Base-by-base conservation (phyloP, 2,888 invertebrate genomes). In the Toxonevra muliebris region DNA sequence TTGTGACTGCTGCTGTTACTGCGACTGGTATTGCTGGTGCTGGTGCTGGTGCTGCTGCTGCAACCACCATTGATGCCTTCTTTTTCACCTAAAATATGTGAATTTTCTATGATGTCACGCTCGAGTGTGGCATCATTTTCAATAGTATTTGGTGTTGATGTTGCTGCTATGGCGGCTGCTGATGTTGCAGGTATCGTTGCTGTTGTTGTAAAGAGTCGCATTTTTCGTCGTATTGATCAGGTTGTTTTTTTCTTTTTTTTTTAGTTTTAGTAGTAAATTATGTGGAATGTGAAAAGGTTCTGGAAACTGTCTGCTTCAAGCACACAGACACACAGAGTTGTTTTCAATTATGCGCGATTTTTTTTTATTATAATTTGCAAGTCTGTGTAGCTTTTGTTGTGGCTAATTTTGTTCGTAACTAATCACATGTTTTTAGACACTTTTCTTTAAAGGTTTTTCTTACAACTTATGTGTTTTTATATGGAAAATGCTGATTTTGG, bases 41-140 rank as follows among this genome's bases (percentile, higher is more conserved):
- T 10, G 8, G 41, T 55, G 69, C 45, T 59, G 58, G 17, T 58
- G 59, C 48, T 30, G 15, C 45, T 5, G 17, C 53, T 19, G 45
- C 12, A 40, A 50, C 50, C 30, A 30, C 30, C 13, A 40, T 40
- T 57, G n/a, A 20, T 7, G 20, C 19, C 50, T n/a, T n/a, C 15
- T 19, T 19, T 12, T n/a, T 17, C 67, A 59, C 66, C 19, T 66
- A 71, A 71, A 12, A 71, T 65, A 61, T 73, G 73, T 59, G 70
- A 66, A 45, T 73, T 73, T 60, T 71, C 71, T 60, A 72, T 71
- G 15, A 68, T 66, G 45, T 65, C 68, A 62, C 69, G 41, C 4
- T 57, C 43, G 50, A 59, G 50, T 52, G 54, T 50, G 40, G 30
- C n/a, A 53, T 40, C 61, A 43, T 53, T 52, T 53, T 59, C 30